phyloP scores from a whole-genome alignment of 1,140 invertebrate species.

The Aphidius ervi region DNA sequence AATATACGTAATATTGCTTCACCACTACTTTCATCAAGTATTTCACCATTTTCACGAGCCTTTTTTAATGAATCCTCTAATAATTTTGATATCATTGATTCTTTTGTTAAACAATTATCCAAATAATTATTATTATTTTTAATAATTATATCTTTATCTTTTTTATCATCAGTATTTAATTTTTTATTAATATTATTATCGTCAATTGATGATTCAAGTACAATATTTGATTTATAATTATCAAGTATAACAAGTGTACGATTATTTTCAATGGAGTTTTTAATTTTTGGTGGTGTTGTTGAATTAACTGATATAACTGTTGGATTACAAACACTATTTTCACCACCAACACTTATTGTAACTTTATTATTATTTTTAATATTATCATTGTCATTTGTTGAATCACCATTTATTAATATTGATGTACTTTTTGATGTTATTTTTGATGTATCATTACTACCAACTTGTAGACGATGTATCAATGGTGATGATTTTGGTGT shows the following conservation, averaged over 20 bases:
- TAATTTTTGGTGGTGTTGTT: slow-evolving; percentile 31
- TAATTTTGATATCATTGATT: slow-evolving; percentile 45
- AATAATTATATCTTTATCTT: neutral
- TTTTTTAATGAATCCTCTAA: slow-evolving; percentile 48
- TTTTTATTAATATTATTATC: neutral
- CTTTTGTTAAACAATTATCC: slow-evolving; percentile 35
- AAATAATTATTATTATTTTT: slow-evolving; percentile 12
- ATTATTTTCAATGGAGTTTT: slow-evolving; percentile 38
- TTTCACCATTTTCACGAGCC: slow-evolving; percentile 45
- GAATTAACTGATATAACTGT: slow-evolving; percentile 49
- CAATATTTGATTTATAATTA: slow-evolving; percentile 50
- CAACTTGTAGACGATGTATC: slow-evolving; percentile 60
- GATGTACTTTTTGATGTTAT: slow-evolving; percentile 62
- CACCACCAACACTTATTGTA: slow-evolving; percentile 50
- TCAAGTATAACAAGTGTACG: slow-evolving; percentile 48
- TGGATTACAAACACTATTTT: slow-evolving; percentile 47
- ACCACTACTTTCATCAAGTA: slow-evolving; percentile 44
- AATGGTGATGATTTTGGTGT: slow-evolving; percentile 44
- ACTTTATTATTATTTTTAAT: slow-evolving; percentile 47
- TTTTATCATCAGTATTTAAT: neutral
- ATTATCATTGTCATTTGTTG: slow-evolving; percentile 61
- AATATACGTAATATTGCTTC: slow-evolving; percentile 48
- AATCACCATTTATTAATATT: slow-evolving; percentile 70
- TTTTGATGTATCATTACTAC: slow-evolving; percentile 30
- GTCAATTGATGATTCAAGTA: slow-evolving; percentile 36